Percentiles rank a stretch among this genome's conserved stretches.
Conservation (phyloP, 2,888 invertebrate genomes). For the Clanis bilineata region DNA sequence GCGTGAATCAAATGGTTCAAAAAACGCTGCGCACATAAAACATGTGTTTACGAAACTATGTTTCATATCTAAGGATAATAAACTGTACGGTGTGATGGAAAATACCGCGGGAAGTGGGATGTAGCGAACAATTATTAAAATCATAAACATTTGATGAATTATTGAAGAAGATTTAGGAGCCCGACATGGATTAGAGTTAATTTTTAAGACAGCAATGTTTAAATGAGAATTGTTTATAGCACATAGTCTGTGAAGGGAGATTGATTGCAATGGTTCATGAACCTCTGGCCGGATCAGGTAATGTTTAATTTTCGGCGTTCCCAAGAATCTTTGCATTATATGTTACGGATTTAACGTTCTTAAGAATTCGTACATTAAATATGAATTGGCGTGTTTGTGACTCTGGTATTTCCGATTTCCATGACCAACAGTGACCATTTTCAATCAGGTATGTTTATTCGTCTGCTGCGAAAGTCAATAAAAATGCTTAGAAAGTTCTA, state of each 20-base stretch:
- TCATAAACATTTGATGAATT: background rate
- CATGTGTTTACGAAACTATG: background rate
- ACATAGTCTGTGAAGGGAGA: background rate
- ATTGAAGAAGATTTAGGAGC: background rate
- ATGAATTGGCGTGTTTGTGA: no score
- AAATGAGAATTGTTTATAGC: background rate
- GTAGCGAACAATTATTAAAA: background rate
- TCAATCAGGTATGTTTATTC: no score
- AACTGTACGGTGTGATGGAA: no score
- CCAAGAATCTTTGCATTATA: no score
- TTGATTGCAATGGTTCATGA: background rate
- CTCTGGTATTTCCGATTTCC: no score
- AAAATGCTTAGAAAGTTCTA: no score
- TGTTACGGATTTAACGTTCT: no score
- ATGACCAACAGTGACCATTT: no score
- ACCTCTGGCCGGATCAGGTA: no score
- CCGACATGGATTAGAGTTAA: background rate
- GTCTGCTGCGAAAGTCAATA: no score
- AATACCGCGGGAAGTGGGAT: background rate
- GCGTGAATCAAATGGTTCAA: conserved; percentile 1
- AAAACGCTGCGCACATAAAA: conserved; percentile 4
- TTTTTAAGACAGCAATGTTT: background rate
- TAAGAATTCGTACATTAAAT: no score
- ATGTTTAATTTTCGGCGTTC: no score
- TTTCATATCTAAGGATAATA: background rate